phyloP scores from a whole-genome alignment of 2,888 invertebrate genomes.

The Cheilosia vulpina region DNA sequence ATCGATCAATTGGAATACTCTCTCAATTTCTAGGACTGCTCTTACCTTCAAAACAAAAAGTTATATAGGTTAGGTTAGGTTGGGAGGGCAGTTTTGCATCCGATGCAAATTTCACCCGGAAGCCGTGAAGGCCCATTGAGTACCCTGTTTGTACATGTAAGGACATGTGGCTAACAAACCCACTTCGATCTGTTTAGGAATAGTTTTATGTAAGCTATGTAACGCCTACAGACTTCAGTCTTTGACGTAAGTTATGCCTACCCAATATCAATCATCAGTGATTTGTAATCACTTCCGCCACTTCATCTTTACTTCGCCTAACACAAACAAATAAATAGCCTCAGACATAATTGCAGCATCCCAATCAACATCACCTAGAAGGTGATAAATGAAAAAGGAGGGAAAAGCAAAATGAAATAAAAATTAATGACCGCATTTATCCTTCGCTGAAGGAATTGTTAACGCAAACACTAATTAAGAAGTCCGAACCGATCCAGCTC shows the following conservation, averaged over 20 bases:
- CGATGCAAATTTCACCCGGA: too few species aligned
- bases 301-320: constrained; percentile 18
- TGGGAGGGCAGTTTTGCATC: too few species aligned
- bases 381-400: not conserved
- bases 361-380: not conserved
- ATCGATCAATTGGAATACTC: too few species aligned
- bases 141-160: too few species aligned
- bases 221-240: too few species aligned
- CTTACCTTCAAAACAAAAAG: too few species aligned
- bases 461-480: constrained; percentile 56
- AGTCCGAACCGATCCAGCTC: constrained; percentile 23
- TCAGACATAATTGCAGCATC: constrained; percentile 13
- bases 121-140: too few species aligned
- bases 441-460: constrained; percentile 6
- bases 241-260: not conserved
- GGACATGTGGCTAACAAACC: too few species aligned
- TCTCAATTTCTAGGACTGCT: too few species aligned
- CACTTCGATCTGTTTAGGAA: too few species aligned
- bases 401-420: constrained; percentile 20
- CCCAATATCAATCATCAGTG: constrained; percentile 5
- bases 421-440: constrained; percentile 45
- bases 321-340: constrained; percentile 22
- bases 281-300: constrained; percentile 1
- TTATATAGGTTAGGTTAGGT: too few species aligned
- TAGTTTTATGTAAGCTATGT: too few species aligned